A percentile compares a stretch with the other conserved stretches of the same genome.
Conservation (phyloP, 1,140 invertebrate species). For the Temnothorax nylanderi region DNA sequence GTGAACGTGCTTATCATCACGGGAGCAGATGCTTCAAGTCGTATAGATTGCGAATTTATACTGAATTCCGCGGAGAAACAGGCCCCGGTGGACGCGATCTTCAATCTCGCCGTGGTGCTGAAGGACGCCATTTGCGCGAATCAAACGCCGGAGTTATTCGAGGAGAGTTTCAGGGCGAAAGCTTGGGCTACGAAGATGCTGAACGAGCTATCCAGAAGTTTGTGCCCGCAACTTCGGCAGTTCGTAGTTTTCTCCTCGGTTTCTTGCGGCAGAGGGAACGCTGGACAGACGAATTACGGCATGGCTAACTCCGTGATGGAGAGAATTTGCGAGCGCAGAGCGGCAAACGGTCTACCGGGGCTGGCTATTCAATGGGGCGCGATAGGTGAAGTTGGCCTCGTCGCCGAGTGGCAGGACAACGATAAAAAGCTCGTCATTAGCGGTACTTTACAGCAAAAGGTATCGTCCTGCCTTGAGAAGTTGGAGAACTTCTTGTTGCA, state of each 20-base stretch:
- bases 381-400: constrained; percentile 86
- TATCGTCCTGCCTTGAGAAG: constrained; percentile 87
- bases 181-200: constrained; percentile 84
- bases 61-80: constrained; percentile 86
- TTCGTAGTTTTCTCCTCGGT: constrained; percentile 92
- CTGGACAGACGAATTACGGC: constrained; percentile 92
- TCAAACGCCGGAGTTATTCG: constrained; percentile 85
- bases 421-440: constrained; percentile 87
- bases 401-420: constrained; percentile 89
- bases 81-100: constrained; percentile 91
- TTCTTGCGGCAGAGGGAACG: constrained; percentile 91
- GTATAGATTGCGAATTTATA: constrained; percentile 86
- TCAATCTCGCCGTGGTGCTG: constrained; percentile 91
- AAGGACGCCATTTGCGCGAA: constrained; percentile 86
- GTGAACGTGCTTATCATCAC: constrained; percentile 85
- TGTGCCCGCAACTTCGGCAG: constrained; percentile 85
- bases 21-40: constrained; percentile 84
- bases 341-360: constrained; percentile 85
- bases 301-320: constrained; percentile 88
- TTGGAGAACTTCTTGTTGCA: constrained; percentile 87
- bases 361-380: constrained; percentile 88
- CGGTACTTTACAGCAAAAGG: constrained; percentile 89
- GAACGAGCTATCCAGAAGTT: constrained; percentile 84
- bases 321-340: constrained; percentile 86
- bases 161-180: constrained; percentile 85